Conservation (phyloP, 2,888 invertebrate genomes). For the Pardosa pseudoannulata region DNA sequence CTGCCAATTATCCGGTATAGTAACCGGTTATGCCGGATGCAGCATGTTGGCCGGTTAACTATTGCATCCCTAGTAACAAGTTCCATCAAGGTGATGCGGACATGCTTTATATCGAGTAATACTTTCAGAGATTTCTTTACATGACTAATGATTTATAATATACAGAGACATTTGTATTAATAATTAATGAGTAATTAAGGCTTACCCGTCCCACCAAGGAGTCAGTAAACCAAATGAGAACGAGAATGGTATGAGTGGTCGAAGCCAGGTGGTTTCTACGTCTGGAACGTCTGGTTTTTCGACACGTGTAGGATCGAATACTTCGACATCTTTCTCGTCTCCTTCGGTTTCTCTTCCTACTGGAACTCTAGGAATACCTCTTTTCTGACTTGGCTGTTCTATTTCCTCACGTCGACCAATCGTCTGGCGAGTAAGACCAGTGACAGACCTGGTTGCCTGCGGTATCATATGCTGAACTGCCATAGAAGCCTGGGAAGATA, state of each 20-base stretch:
- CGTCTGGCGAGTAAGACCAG: background rate
- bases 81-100: too few relatives aligned
- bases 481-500: constrained; percentile 39
- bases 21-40: too few relatives aligned
- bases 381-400: background rate
- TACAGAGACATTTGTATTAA: too few relatives aligned
- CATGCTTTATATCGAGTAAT: too few relatives aligned
- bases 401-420: background rate
- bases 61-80: too few relatives aligned
- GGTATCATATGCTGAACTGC: constrained; percentile 39
- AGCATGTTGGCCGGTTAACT: too few relatives aligned
- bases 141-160: too few relatives aligned
- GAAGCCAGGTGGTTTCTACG: background rate
- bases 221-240: constrained; percentile 53
- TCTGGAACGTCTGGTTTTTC: background rate
- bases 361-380: constrained; percentile 27
- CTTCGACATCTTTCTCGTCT: constrained; percentile 42
- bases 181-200: constrained; percentile 37
- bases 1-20: too few relatives aligned
- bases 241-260: constrained; percentile 37
- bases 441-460: constrained; percentile 11
- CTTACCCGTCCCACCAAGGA: constrained; percentile 80
- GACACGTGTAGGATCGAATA: constrained; percentile 11
- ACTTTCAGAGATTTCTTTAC: too few relatives aligned
- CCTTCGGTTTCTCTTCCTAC: constrained; percentile 51